Evolutionary conservation across 2,113 vertebrate species (phyloP), one percentile per base, ranked within the genome.

Genomic region (Bungarus multicinctus): DNA sequence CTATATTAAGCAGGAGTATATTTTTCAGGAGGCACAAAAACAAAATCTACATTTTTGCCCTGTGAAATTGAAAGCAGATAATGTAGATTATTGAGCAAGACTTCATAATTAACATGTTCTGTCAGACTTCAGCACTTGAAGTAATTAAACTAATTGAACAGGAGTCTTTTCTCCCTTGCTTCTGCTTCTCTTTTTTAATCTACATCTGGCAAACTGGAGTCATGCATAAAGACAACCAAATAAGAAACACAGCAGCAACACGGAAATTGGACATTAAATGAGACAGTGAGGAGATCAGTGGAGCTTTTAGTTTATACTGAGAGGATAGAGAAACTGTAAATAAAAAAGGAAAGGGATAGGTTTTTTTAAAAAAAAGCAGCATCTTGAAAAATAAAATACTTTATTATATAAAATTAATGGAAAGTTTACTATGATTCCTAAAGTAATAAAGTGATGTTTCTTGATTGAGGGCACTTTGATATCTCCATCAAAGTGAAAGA

Each of bases 61-160:
- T 93, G 89, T 90, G 85, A 86, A 86, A 54, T 90, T 93, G 92
- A 89, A 93, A 93, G 88, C 92, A 93, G 88, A 86, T 90, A 90
- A 86, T 90, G 92, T 74, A 93, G 92, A 93, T 93, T 93, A 93
- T 93, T 90, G 88, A 93, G 88, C 88, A 89, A 93, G 92, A 93
- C 53, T 89, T 89, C 85, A 55, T 93, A 93, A 93, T 93, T 93
- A 93, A 93, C 92, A 86, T 90, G 69, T 93, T 93, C 92, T 93
- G 92, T 93, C 88, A 93, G 92, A 90, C 92, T 89, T 60, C 88
- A 93, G 30, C 92, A 93, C 92, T 90, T 90, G 69, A 90, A 93
- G 92, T 81, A 93, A 93, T 93, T 93, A 93, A 93, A 93, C 88
- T 93, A 93, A 93, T 86, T 90, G 92, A 92, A 89, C 89, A 85